Percentiles rank a stretch among this genome's conserved stretches.
Evolutionary conservation across 2,888 invertebrate genomes (phyloP).

Genomic region (Zaprionus obscuricornis): DNA sequence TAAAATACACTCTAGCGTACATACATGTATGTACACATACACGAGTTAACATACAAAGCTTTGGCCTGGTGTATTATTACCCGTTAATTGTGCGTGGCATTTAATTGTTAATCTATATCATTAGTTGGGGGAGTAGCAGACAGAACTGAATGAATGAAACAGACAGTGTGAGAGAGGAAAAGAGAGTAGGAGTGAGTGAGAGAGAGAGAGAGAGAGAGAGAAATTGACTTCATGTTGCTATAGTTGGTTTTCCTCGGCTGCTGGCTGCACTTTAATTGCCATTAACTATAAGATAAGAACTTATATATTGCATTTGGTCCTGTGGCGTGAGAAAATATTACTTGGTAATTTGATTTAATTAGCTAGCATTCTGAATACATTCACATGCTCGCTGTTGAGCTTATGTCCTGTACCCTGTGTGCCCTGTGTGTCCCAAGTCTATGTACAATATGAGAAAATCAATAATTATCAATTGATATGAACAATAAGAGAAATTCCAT

Average conservation of each 20-base stretch:
- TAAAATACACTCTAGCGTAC: slow-evolving; percentile 45
- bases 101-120: slow-evolving; percentile 71
- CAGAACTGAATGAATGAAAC: too few relatives aligned
- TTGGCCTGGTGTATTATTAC: slow-evolving; percentile 48
- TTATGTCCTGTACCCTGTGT: not conserved
- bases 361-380: slow-evolving; percentile 22
- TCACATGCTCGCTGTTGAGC: not conserved
- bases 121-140: not conserved
- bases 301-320: slow-evolving; percentile 28
- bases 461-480: slow-evolving; percentile 18
- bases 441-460: slow-evolving; percentile 24
- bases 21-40: slow-evolving; percentile 8
- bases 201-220: too few relatives aligned
- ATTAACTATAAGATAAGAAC: slow-evolving; percentile 42
- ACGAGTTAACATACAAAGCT: slow-evolving; percentile 8
- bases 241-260: slow-evolving; percentile 11
- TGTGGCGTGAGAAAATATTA: slow-evolving; percentile 32
- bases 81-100: slow-evolving; percentile 72
- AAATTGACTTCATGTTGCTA: too few relatives aligned
- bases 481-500: too few relatives aligned
- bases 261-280: slow-evolving; percentile 16
- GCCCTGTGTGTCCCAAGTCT: not conserved
- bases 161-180: slow-evolving; percentile 14
- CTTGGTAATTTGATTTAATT: slow-evolving; percentile 55
- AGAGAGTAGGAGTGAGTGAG: too few relatives aligned